Percentiles rank a stretch among this genome's conserved stretches.
These are phyloP conservation scores for Gobiocypris rarus DNA, from an alignment of 2,113 vertebrate species.

Conservation along the genomic window DNA sequence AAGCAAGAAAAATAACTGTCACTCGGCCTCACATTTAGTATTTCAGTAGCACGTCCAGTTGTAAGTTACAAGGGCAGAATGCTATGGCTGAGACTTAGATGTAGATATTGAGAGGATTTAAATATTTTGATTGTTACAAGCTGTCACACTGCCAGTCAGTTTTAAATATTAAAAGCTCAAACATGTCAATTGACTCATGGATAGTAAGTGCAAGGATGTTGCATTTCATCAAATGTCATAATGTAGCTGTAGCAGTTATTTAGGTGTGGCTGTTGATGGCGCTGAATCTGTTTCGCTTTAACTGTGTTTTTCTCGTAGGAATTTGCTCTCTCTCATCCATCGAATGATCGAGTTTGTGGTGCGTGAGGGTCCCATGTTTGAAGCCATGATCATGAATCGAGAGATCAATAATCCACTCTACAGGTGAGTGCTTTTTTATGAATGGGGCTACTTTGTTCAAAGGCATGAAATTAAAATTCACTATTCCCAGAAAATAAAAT, in stretches of 20 bases:
- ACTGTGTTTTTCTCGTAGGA: slow-evolving; percentile 99
- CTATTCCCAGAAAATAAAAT: neutral
- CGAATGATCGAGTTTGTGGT: slow-evolving; percentile 99
- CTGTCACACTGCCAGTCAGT: slow-evolving; percentile 51
- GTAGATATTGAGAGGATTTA: slow-evolving; percentile 8
- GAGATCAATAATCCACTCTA: slow-evolving; percentile 99
- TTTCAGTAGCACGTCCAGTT: slow-evolving; percentile 7
- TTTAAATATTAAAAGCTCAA: slow-evolving; percentile 54
- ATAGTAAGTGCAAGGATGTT: slow-evolving; percentile 28
- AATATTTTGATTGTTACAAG: slow-evolving; percentile 41
- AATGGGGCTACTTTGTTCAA: neutral
- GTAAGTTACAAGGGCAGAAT: slow-evolving; percentile 41
- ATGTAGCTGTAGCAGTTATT: slow-evolving; percentile 24
- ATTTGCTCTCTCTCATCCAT: slow-evolving; percentile 99
- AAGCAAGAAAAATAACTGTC: slow-evolving; percentile 31
- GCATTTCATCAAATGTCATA: slow-evolving; percentile 35
- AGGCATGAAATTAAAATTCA: neutral
- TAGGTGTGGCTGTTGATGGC: slow-evolving; percentile 50
- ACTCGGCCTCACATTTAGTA: slow-evolving; percentile 32
- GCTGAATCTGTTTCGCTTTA: slow-evolving; percentile 99
- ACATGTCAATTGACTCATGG: slow-evolving; percentile 17
- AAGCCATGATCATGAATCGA: slow-evolving; percentile 99
- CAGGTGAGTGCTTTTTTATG: slow-evolving; percentile 77
- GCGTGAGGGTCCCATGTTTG: slow-evolving; percentile 99
- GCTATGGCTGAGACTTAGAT: slow-evolving; percentile 46